These are phyloP conservation scores for Ethmia dodecea DNA, from an alignment of 2,888 invertebrate species.

Conservation along the genomic window DNA sequence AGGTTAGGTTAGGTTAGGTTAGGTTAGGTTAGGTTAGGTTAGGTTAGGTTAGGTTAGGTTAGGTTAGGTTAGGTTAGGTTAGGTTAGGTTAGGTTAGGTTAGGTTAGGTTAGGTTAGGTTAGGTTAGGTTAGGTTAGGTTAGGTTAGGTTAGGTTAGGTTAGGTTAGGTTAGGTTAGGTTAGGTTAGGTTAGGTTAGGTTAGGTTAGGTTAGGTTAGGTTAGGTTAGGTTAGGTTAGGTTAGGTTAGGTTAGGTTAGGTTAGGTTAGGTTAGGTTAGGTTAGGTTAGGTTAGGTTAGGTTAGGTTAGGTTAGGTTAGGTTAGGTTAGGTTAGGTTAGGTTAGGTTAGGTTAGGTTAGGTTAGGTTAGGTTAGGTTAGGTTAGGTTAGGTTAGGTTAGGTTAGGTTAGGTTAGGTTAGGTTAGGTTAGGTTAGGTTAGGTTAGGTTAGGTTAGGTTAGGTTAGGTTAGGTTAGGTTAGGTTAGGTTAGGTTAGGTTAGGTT, in stretches of 20 bases:
- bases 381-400: conserved; percentile 1
- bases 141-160: no score
- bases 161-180: no score
- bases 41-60: not conserved
- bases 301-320: no score
- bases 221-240: not conserved
- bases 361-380: not conserved
- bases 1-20: no score
- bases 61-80: not conserved
- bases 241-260: not conserved
- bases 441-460: not conserved
- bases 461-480: not conserved
- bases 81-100: not conserved
- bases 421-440: conserved; percentile 1
- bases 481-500: not conserved
- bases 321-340: no score
- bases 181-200: no score
- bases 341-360: no score
- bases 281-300: no score
- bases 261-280: not conserved
- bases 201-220: no score
- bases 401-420: conserved; percentile 7
- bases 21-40: not conserved
- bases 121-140: no score
- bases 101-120: not conserved